Conservation (phyloP, 1,140 invertebrate genomes). For the Chironomus tepperi region DNA sequence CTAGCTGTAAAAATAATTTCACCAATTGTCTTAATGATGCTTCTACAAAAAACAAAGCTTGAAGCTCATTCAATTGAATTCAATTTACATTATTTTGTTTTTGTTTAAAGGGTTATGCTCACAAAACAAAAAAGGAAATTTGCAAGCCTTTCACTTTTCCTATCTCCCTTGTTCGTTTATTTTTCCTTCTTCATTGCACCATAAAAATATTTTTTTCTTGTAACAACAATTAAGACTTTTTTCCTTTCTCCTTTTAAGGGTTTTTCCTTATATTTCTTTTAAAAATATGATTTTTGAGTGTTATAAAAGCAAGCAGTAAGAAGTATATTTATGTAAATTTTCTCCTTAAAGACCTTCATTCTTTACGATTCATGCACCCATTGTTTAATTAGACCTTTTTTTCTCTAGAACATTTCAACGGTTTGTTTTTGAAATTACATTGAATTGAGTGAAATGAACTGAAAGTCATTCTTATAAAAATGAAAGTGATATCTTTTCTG, state of each 20-base stretch:
- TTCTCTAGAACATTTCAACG: neutral
- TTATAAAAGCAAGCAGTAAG: neutral
- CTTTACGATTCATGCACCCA: neutral
- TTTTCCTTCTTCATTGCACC: neutral
- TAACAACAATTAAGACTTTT: neutral
- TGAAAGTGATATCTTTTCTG: neutral
- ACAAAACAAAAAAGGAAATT: neutral
- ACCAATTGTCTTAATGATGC: neutral
- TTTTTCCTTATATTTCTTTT: neutral
- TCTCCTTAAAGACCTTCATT: neutral
- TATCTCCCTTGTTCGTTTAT: neutral
- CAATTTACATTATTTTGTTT: neutral
- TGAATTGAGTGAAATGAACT: neutral
- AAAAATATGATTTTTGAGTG: neutral
- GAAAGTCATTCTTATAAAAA: neutral
- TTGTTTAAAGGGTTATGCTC: neutral
- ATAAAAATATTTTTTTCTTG: neutral
- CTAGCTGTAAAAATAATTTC: neutral
- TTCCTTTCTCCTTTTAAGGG: neutral
- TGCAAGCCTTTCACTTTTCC: neutral
- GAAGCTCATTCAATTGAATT: neutral
- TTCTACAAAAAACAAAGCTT: neutral
- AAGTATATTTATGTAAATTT: slow-evolving; percentile 12
- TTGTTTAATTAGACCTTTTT: neutral
- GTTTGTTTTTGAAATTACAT: neutral